Evolutionary conservation across 1,140 invertebrate genomes (phyloP), one percentile per base, ranked within the genome.

Genomic region (Danaus plexippus): DNA sequence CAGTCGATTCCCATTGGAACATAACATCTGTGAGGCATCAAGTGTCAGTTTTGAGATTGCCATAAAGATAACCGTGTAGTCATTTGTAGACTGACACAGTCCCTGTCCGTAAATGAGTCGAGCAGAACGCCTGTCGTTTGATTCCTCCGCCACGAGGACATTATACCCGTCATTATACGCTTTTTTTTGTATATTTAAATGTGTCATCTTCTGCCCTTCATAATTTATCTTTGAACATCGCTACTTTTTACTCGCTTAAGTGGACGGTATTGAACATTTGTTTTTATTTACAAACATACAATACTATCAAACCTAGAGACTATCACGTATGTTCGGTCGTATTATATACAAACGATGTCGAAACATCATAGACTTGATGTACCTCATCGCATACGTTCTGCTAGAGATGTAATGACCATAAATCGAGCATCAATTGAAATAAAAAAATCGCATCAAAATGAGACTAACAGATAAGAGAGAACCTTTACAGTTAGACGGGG

Each of bases 141-240:
- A 56, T 62, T 54, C 55, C 57, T 54, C 51, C 47, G 60, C 60
- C 59, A 54, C 52, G 52, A 49, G 47, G 43, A 46, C 54, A 55
- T 55, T 44, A 55, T 32, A 48, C 54, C 54, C 54, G 47, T 49
- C 59, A 61, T 61, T 61, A 61, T 46, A 56, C 54, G 54, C 54
- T 55, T 49, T 6, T 55, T 52, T 54, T 47, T 55, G 54, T 55
- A 54, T 48, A 41, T 47, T 47, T 46, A 54, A 43, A 55, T 47
- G 47, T 22, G 41, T 49, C 49, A 55, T 55, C 54, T 48, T 49
- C 54, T 22, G 43, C 52, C 11, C 47, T 32, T 32, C 22, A 32
- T 55, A 49, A 55, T 55, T 49, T 49, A 55, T 49, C 54, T 55
- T 49, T 55, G 47, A 55, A 47, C 49, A 47, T 49, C 49, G 32